Evolutionary conservation across 2,797 vertebrate genomes (phyloP), one percentile per base, ranked within the genome.

Genomic region (Anabas testudineus): DNA sequence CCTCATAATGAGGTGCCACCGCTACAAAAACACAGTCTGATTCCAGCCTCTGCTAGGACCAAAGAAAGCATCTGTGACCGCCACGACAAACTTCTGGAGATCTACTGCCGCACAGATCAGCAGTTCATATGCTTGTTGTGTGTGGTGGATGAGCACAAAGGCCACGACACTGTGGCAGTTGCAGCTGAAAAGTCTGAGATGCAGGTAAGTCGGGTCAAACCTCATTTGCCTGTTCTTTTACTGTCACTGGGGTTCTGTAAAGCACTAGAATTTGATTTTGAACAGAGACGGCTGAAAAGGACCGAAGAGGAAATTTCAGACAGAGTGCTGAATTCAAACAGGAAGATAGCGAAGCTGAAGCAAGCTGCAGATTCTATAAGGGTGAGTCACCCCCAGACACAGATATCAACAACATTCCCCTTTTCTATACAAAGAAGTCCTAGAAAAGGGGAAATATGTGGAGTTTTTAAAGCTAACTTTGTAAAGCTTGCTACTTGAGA

Each of bases 41-140:
- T 74, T 18, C 41, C 72, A 22, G 77, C 90, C 39, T 79, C 70
- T 0, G 7, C 3, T 0, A 32, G 28, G 14, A 22, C 73, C 45
- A 55, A 47, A 15, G 74, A 87, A 10, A 73, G 19, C 21, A 71
- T 90, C 49, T 91, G 90, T 15, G 2, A 42, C 14, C 34, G 1
- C 4, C 90, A 90, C 5, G 1, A 78, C 48, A 89, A 70, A 80
- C 82, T 69, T 1, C 19, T 74, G 45, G 88, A 91, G 81, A 58
- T 87, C 1, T 78, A 60, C 83, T 91, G 88, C 37, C 79, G 24
- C 78, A 79, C 42, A 0, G 86, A 91, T 24, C 48, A 62, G 37
- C 69, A 72, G 49, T 71, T 81, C 54, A 14, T 87, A 5, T 91
- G 88, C 7, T 55, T 78, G 10, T 45, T 81, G 58, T 91, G 88